Evolutionary conservation across 2,888 invertebrate genomes (phyloP), one percentile per base, ranked within the genome.

Genomic region (Lycophotia porphyrea): DNA sequence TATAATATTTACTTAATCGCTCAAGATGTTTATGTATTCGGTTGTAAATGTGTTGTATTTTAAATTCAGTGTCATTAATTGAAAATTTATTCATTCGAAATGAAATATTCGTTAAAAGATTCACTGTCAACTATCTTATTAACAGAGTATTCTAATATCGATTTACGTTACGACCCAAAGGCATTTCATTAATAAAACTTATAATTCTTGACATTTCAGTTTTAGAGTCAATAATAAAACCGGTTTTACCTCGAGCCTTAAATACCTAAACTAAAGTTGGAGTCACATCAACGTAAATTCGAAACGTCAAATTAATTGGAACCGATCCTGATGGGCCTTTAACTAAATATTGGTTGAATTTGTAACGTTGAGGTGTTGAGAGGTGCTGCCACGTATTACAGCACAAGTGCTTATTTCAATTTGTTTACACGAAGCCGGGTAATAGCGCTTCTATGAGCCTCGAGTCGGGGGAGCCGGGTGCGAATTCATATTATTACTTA

Each of bases 221-320:
- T 69, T 72, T 52, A 74, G n/a, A 64, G 47, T 34, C 72, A 49
- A 67, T 70, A 71, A 72, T 52, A 72, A 70, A 64, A 76, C 36
- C 42, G 34, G n/a, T 66, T 75, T 55, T 60, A 80, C 69, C 34
- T 76, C 34, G 63, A 55, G 21, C 55, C 64, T 36, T 36, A 60
- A 72, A 49, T 36, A 55, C 49, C 36, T 9, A 58, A 74, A 74
- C 63, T 68, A 81, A 82, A 74, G 34, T 42, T 31, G 34, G 18
- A 31, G 49, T 63, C 1, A 63, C 63, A 63, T 39, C 49, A 68
- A 71, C 71, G 58, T 71, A 65, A 82, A 82, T 74, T 71, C 52
- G 71, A 74, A 74, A 82, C 68, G 52, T 82, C 68, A 82, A 83
- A 64, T 75, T 83, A 86, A 86, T 87, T 80, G 76, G 71, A 87